A percentile compares a stretch with the other conserved stretches of the same genome.
Evolutionary conservation across 2,888 invertebrate genomes (phyloP).

Genomic region (Drosophila differens): DNA sequence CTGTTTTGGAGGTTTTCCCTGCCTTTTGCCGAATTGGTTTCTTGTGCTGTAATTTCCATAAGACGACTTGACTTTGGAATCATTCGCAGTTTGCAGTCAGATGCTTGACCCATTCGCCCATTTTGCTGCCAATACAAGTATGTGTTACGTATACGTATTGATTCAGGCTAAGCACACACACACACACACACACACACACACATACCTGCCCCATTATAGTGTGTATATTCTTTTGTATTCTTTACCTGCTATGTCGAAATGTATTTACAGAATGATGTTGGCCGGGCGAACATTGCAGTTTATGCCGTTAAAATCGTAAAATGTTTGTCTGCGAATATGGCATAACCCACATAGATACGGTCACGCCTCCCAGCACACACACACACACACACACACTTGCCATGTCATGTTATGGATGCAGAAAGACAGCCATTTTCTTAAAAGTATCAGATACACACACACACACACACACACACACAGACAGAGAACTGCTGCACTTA

Average conservation of each 20-base stretch:
- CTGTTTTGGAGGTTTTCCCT: not conserved
- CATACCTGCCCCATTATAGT: not conserved
- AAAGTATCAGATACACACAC: conserved; percentile 23
- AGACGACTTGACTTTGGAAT: conserved; percentile 5
- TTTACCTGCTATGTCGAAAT: not conserved
- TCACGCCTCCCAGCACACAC: conserved; percentile 45
- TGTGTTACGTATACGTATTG: conserved; percentile 37
- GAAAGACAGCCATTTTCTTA: conserved; percentile 28
- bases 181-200: not conserved
- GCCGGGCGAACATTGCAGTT: conserved; percentile 49
- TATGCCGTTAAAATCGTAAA: conserved; percentile 71
- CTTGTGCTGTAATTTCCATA: not conserved
- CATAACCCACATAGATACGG: conserved; percentile 55
- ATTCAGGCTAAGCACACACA: conserved; percentile 20
- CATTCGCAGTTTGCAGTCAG: conserved; percentile 7
- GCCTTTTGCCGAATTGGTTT: not conserved
- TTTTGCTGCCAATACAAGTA: conserved; percentile 15
- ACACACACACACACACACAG: not conserved
- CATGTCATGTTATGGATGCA: conserved; percentile 33
- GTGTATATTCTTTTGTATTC: not conserved
- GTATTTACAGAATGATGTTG: not conserved
- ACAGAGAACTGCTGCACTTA: conserved; percentile 51
- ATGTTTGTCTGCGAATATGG: conserved; percentile 45
- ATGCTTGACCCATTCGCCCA: conserved; percentile 28
- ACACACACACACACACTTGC: not conserved